Evolutionary conservation across 2,888 invertebrate genomes (phyloP), one percentile per base, ranked within the genome.

Genomic region (Amphipyra tragopoginis): DNA sequence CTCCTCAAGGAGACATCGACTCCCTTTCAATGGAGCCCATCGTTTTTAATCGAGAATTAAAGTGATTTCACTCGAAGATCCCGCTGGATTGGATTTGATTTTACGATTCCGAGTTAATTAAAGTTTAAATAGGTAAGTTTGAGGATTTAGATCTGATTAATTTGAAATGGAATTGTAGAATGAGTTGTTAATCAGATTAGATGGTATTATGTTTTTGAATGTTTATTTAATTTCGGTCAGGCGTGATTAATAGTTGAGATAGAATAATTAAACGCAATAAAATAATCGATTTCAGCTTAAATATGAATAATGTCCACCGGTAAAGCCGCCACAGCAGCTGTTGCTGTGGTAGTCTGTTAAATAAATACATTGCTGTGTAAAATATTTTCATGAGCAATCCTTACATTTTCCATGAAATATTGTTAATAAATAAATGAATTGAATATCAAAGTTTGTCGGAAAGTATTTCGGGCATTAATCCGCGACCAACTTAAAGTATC

Each of bases 11-110:
- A 15, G 55, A 38, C 29, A 50, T 55, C 49, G 54, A 44, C 11
- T 50, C 38, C 10, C 39, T 14, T 44, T 52, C 39, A 39, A 48
- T 8, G n/a, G 53, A 21, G 21, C 48, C 55, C 65, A 53, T 47
- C 68, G 65, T 74, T 77, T 79, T 79, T 67, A 76, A 79, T 77
- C 66, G 72, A 65, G 58, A 77, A 66, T 67, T 66, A 68, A 67
- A 77, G 66, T 67, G 79, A 71, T 79, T 68, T 76, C 72, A 62
- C 50, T 66, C 60, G 63, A 61, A 74, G 61, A 74, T 61, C 48
- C 40, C 55, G 51, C 21, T 60, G 56, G 53, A 69, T 69, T 63
- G 58, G 56, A 65, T 76, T 71, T 64, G 77, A 78, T 79, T 76
- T 74, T 53, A 67, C 63, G 69, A 69, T 75, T 74, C 36, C 39